Percentiles rank a stretch among this genome's conserved stretches.
phyloP scores from a whole-genome alignment of 2,113 vertebrate species.

The human region GRCh38 chr5:114334501-114335000 shows the following conservation, averaged over 20 bases:
- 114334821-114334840: neutral
- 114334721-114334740: neutral
- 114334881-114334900: neutral
- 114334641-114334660: slow-evolving; percentile 13
- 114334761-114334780: neutral
- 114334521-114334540: neutral
- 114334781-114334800: neutral
- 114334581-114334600: neutral
- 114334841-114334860: neutral
- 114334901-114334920: neutral
- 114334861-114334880: neutral
- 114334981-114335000: too few species aligned
- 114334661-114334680: neutral
- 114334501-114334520: neutral
- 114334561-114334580: neutral
- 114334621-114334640: neutral
- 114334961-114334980: too few species aligned
- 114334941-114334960: too few species aligned
- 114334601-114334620: neutral
- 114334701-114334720: neutral
- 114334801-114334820: neutral
- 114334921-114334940: too few species aligned
- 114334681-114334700: neutral
- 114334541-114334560: neutral
- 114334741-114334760: slow-evolving; percentile 3